Evolutionary conservation across 2,797 vertebrate species (phyloP), one percentile per base, ranked within the genome.

Genomic region (Lindbergichthys nudifrons): DNA sequence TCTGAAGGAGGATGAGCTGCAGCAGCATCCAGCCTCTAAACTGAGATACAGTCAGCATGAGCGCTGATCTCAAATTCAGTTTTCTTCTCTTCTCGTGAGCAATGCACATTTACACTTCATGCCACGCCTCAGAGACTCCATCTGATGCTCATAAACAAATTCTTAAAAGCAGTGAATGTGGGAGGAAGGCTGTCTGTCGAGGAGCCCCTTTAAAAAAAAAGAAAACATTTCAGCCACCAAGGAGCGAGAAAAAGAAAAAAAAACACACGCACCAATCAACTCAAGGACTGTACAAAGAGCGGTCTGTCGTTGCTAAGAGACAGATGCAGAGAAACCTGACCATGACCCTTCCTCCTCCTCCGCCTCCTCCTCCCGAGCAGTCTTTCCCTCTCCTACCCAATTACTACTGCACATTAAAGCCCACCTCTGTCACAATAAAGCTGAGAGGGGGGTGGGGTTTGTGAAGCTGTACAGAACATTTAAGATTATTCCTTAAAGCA

Each of bases 241-340:
- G 73, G 21, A 66, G 64, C 23, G 13, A 26, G n/a, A 57, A 77
- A 52, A 56, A 30, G 65, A 83, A 70, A 81, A 64, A 76, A 59
- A 45, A 58, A 63, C 0, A 23, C 0, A 10, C 3, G 68, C 73
- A 84, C 87, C 85, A 90, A 92, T 92, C 88, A 90, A 86, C 77
- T 90, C 81, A 84, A 88, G 82, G 84, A 91, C 87, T 91, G 87
- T 87, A 88, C 84, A 88, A 85, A 91, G 84, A 89, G 73, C n/a
- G 79, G 80, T 60, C 81, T 82, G 87, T 62, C 45, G 92, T 93
- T 93, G 92, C 92, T 93, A 92, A 87, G 92, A 92, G 89, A 93
- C 92, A 90, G 90, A 91, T 91, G 83, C 89, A 92, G 89, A 85
- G 88, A 84, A 91, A 89, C 89, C 88, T 91, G 91, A 91, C 89